Evolutionary conservation across 2,888 invertebrate species (phyloP).

Genomic region (Meiosimyza decipiens): DNA sequence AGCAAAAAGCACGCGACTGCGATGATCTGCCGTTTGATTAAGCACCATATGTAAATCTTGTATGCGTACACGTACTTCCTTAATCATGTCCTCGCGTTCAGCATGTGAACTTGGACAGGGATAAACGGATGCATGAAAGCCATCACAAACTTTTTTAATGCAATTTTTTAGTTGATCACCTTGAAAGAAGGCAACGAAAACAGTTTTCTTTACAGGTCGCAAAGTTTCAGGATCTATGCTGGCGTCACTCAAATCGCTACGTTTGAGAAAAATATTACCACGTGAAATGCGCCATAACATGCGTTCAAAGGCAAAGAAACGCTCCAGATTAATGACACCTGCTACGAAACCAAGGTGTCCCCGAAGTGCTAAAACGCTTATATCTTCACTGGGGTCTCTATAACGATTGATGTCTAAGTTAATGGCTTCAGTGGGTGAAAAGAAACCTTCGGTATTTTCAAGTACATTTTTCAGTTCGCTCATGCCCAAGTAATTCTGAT

Average conservation of each 20-base stretch:
- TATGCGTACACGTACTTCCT: constrained; percentile 82
- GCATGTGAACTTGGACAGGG: constrained; percentile 84
- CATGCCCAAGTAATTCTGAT: constrained; percentile 90
- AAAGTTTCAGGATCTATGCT: constrained; percentile 79
- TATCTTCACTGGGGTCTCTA: constrained; percentile 74
- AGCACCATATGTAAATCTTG: constrained; percentile 83
- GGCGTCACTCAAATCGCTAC: constrained; percentile 80
- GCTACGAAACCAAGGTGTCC: constrained; percentile 79
- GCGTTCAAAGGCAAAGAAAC: constrained; percentile 84
- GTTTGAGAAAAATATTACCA: constrained; percentile 85
- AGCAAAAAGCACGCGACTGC: constrained; percentile 80
- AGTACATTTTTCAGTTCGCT: constrained; percentile 92
- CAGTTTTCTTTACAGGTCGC: constrained; percentile 79
- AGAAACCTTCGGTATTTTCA: constrained; percentile 81
- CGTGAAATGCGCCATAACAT: constrained; percentile 90
- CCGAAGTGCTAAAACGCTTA: constrained; percentile 47
- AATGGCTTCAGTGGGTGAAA: constrained; percentile 60
- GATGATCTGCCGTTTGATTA: constrained; percentile 86
- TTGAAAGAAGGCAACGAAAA: constrained; percentile 85
- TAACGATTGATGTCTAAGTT: constrained; percentile 69
- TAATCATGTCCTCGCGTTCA: constrained; percentile 84
- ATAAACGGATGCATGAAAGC: constrained; percentile 87
- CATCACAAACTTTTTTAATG: constrained; percentile 89
- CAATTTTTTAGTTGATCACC: constrained; percentile 86
- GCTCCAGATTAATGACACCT: constrained; percentile 84